phyloP scores from a whole-genome alignment of 1,140 invertebrate genomes.

The Pentalonia nigronervosa region DNA sequence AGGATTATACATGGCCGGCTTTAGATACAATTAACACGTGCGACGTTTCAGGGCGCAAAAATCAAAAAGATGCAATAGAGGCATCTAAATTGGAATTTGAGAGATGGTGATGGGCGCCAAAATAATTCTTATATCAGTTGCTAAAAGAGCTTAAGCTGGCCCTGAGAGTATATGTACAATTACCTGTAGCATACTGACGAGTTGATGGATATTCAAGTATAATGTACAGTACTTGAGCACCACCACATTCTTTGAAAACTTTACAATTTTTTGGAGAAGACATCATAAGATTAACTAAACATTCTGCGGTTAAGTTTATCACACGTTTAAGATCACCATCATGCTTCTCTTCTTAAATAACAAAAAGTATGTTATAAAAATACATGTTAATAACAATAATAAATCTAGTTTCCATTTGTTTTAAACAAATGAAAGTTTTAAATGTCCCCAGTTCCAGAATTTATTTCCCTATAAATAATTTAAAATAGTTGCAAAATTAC shows the following conservation, averaged over 20 bases:
- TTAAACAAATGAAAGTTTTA: background rate
- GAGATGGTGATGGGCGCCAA: too few relatives aligned
- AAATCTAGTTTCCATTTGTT: background rate
- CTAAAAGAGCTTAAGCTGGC: too few relatives aligned
- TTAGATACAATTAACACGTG: too few relatives aligned
- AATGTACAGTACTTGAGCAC: conserved; percentile 88
- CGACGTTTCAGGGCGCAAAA: too few relatives aligned
- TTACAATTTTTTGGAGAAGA: conserved; percentile 76
- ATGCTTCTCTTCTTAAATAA: conserved; percentile 48
- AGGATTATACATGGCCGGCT: too few relatives aligned
- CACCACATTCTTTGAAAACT: conserved; percentile 91
- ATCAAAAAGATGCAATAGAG: too few relatives aligned
- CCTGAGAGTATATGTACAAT: conserved; percentile 57
- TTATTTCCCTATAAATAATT: background rate
- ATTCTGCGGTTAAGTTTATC: conserved; percentile 49
- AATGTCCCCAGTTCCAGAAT: background rate
- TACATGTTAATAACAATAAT: background rate
- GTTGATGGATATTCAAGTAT: conserved; percentile 87
- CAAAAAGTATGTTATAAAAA: background rate
- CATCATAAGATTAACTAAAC: conserved; percentile 53
- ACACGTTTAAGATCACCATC: conserved; percentile 50
- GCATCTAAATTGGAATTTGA: too few relatives aligned
- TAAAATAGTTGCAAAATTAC: conserved; percentile 60
- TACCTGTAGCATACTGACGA: conserved; percentile 78
- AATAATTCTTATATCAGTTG: too few relatives aligned